Percentiles rank a stretch among this genome's conserved stretches.
Conservation (phyloP, 2,888 invertebrate species). For the Steromphala cineraria region DNA sequence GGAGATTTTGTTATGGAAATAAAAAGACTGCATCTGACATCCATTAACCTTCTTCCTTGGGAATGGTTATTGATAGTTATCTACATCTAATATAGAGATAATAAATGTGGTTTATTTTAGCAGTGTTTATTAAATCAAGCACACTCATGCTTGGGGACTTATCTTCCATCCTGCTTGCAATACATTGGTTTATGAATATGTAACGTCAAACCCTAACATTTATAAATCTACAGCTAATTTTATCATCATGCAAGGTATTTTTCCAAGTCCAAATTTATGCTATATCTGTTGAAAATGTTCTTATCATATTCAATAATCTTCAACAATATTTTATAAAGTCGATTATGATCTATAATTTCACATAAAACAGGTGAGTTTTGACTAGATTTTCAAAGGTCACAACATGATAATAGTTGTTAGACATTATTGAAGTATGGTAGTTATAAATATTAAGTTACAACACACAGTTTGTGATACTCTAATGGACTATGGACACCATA, state of each 20-base stretch:
- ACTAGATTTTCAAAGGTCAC: too few species aligned
- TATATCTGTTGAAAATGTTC: background rate
- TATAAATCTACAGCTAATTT: background rate
- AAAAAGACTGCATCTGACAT: too few species aligned
- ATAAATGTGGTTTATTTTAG: background rate
- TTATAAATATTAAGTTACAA: too few species aligned
- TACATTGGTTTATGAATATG: background rate
- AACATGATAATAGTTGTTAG: too few species aligned
- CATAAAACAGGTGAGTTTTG: too few species aligned
- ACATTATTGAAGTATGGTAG: too few species aligned
- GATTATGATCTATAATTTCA: too few species aligned
- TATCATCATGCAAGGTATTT: background rate
- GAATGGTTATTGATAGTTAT: background rate
- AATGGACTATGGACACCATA: too few species aligned
- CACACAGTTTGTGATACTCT: too few species aligned
- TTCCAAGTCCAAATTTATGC: background rate
- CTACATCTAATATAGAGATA: background rate
- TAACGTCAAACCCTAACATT: background rate
- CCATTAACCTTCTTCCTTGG: background rate
- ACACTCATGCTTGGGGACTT: background rate
- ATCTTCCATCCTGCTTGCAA: background rate
- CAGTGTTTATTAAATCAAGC: background rate
- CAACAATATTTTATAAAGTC: too few species aligned
- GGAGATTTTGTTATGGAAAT: too few species aligned
- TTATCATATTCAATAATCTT: background rate